Percentiles rank a stretch among this genome's conserved stretches.
Evolutionary conservation across 2,797 vertebrate species (phyloP).

Genomic region (Tamandua tetradactyla): DNA sequence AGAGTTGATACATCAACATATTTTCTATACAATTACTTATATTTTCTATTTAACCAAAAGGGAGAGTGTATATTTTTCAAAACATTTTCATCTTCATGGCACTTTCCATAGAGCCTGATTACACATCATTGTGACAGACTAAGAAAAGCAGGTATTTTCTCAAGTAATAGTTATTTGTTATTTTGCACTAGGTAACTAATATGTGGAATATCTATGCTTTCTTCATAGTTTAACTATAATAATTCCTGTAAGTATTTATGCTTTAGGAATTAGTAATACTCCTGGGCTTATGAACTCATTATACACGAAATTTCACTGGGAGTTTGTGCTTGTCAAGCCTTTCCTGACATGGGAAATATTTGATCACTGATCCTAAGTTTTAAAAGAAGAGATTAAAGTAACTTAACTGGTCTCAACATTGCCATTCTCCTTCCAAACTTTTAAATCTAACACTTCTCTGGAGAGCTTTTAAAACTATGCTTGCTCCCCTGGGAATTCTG

Average conservation of each 20-base stretch:
- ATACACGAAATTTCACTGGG: neutral
- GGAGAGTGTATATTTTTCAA: neutral
- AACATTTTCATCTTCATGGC: neutral
- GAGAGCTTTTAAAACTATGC: neutral
- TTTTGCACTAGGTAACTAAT: neutral
- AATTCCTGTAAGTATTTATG: neutral
- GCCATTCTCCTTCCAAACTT: neutral
- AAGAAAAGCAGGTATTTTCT: constrained; percentile 17
- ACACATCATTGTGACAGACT: neutral
- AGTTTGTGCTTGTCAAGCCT: neutral
- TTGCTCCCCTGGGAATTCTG: neutral
- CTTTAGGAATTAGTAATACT: neutral
- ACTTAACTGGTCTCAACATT: neutral
- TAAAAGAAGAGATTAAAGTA: neutral
- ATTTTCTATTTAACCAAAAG: neutral
- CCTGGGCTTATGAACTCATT: neutral
- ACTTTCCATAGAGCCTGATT: neutral
- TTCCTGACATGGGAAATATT: neutral
- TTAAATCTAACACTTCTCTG: neutral
- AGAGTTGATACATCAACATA: neutral
- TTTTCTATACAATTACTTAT: neutral
- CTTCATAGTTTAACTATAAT: neutral
- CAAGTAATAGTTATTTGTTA: constrained; percentile 32
- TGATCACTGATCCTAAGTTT: neutral
- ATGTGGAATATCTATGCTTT: neutral